phyloP scores from a whole-genome alignment of 2,797 vertebrate genomes.

The Cossypha niveicapilla region DNA sequence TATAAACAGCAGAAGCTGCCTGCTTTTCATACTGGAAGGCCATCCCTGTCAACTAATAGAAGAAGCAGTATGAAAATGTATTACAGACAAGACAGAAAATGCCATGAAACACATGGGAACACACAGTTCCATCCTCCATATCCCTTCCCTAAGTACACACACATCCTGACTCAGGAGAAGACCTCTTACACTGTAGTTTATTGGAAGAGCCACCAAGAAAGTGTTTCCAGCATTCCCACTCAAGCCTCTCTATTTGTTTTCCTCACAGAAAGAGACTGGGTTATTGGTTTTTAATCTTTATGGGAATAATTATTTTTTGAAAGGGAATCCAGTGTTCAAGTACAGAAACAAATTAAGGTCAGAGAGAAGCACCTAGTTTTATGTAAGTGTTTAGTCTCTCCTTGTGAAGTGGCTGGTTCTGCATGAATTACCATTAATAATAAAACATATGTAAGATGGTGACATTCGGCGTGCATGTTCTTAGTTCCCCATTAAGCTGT shows the following conservation, averaged over 20 bases:
- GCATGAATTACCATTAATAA: conserved; percentile 53
- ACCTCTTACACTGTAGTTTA: neutral
- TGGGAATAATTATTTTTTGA: conserved; percentile 55
- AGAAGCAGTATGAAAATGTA: neutral
- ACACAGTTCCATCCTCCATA: neutral
- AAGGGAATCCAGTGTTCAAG: conserved; percentile 40
- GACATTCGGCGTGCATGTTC: neutral
- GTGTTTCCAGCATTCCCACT: neutral
- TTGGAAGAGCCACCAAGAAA: neutral
- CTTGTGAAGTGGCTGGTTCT: conserved; percentile 35
- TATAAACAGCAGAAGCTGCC: neutral
- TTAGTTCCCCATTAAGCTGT: conserved; percentile 22
- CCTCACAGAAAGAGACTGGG: neutral
- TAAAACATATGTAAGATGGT: conserved; percentile 7
- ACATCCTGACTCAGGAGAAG: neutral
- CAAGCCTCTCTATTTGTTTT: neutral
- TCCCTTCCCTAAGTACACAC: neutral
- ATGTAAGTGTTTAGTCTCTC: conserved; percentile 29
- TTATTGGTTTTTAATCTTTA: conserved; percentile 56
- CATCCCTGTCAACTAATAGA: neutral
- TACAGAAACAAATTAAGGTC: conserved; percentile 61
- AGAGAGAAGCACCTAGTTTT: conserved; percentile 35
- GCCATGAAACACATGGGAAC: neutral
- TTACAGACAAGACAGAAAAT: neutral
- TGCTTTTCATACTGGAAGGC: neutral